These are phyloP conservation scores for Euthynnus affinis DNA, from an alignment of 2,797 vertebrate species.

Conservation along the genomic window DNA sequence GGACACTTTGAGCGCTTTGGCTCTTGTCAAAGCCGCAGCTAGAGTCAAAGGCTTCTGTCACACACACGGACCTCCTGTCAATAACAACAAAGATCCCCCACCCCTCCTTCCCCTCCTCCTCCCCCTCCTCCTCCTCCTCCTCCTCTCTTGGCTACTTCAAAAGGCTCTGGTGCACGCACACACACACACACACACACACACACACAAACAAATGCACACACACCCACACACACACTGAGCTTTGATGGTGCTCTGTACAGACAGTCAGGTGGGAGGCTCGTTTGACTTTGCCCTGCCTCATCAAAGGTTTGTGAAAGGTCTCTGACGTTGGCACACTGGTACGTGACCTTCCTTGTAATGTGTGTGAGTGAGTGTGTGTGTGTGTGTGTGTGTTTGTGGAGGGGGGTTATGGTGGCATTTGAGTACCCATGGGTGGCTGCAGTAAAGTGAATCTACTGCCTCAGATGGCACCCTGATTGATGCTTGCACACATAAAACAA, in stretches of 20 bases:
- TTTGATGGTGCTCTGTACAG: slow-evolving; percentile 55
- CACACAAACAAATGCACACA: slow-evolving; percentile 14
- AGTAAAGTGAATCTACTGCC: not conserved
- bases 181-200: slow-evolving; percentile 22
- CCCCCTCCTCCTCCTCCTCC: too few relatives aligned
- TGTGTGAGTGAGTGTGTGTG: slow-evolving; percentile 44
- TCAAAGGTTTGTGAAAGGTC: slow-evolving; percentile 71
- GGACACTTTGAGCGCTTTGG: slow-evolving; percentile 15
- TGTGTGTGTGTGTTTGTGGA: slow-evolving; percentile 39
- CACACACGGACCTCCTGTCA: slow-evolving; percentile 52
- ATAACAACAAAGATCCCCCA: slow-evolving; percentile 59
- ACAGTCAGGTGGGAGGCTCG: slow-evolving; percentile 45
- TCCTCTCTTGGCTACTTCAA: slow-evolving; percentile 34
- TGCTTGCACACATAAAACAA: slow-evolving; percentile 25
- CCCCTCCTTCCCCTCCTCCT: too few relatives aligned
- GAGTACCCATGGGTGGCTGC: slow-evolving; percentile 27
- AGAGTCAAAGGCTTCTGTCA: slow-evolving; percentile 49
- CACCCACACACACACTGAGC: slow-evolving; percentile 19
- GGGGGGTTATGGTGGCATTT: slow-evolving; percentile 42
- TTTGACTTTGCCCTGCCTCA: slow-evolving; percentile 36
- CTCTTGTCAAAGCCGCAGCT: slow-evolving; percentile 25
- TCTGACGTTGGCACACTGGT: slow-evolving; percentile 1
- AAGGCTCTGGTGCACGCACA: slow-evolving; percentile 7
- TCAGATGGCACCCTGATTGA: slow-evolving; percentile 37
- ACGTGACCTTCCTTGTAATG: slow-evolving; percentile 58